Percentiles rank a stretch among this genome's conserved stretches.
These are phyloP conservation scores for Megaptera novaeangliae DNA, from an alignment of 2,113 vertebrate genomes.

Conservation along the genomic window DNA sequence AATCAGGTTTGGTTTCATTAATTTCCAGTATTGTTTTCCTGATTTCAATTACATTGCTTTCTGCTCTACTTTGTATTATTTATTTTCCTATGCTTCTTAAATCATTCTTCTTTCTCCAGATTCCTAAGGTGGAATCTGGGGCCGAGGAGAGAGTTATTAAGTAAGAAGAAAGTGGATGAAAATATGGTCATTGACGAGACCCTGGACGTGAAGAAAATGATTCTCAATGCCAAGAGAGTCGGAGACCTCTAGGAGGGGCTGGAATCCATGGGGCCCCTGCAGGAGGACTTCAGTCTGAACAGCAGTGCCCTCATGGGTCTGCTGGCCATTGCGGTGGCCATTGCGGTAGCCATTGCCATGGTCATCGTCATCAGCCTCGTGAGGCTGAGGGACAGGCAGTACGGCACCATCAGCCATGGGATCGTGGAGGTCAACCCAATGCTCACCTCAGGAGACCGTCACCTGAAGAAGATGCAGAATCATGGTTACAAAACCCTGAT, in stretches of 20 bases:
- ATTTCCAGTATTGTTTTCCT: not conserved
- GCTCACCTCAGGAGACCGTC: slow-evolving; percentile 95
- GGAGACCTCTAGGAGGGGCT: slow-evolving; percentile 91
- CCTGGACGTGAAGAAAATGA: slow-evolving; percentile 96
- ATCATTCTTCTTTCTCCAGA: not conserved
- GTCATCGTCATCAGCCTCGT: slow-evolving; percentile 97
- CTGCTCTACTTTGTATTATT: not conserved
- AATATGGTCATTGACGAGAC: slow-evolving; percentile 93
- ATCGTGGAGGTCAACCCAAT: slow-evolving; percentile 99
- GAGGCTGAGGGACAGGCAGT: slow-evolving; percentile 96
- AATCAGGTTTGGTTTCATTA: not conserved
- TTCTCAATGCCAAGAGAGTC: slow-evolving; percentile 94
- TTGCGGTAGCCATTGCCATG: slow-evolving; percentile 94
- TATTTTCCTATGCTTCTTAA: not conserved
- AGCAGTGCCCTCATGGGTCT: slow-evolving; percentile 94
- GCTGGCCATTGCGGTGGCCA: slow-evolving; percentile 95
- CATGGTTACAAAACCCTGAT: slow-evolving; percentile 98
- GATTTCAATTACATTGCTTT: not conserved
- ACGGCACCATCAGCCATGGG: slow-evolving; percentile 97
- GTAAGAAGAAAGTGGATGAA: too few species aligned
- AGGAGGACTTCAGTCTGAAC: slow-evolving; percentile 92
- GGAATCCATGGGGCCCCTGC: slow-evolving; percentile 88
- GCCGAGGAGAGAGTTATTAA: too few species aligned
- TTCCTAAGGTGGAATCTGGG: not conserved
- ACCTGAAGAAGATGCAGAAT: slow-evolving; percentile 99